Conservation (phyloP, 2,888 invertebrate species). For the Mythimna loreyi region DNA sequence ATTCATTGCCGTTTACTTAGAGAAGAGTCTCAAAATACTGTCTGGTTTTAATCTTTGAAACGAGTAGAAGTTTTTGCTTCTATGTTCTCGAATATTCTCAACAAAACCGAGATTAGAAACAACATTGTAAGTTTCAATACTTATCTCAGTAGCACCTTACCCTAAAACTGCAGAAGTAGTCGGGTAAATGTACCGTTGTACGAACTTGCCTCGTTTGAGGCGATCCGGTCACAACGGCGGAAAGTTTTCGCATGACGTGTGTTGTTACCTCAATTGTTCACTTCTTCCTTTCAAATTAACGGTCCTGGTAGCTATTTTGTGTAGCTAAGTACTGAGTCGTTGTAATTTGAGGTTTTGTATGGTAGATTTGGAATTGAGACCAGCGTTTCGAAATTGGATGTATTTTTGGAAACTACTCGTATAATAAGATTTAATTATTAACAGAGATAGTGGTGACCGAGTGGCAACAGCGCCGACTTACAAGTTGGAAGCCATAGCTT, state of each 20-base stretch:
- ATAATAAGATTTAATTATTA: too few species aligned
- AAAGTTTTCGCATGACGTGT: constrained; percentile 67
- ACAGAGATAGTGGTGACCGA: too few species aligned
- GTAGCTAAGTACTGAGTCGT: constrained; percentile 24
- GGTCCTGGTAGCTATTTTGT: constrained; percentile 47
- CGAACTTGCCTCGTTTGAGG: constrained; percentile 75
- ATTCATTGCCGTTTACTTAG: not conserved
- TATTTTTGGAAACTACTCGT: not conserved
- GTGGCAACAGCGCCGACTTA: too few species aligned
- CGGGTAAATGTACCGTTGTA: constrained; percentile 58
- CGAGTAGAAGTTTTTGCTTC: not conserved
- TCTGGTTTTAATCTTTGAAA: not conserved
- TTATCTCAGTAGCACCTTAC: constrained; percentile 39
- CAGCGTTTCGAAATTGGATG: not conserved
- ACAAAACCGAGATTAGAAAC: constrained; percentile 13
- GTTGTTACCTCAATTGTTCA: constrained; percentile 62
- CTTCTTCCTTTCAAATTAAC: constrained; percentile 57
- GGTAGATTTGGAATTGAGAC: not conserved
- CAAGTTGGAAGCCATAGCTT: too few species aligned
- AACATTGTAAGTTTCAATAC: constrained; percentile 17
- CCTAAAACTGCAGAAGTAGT: constrained; percentile 60
- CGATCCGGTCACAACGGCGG: constrained; percentile 67
- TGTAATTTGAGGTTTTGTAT: constrained; percentile 18
- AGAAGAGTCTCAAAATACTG: not conserved
- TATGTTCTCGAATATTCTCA: not conserved